Evolutionary conservation across 2,888 invertebrate species (phyloP), one percentile per base, ranked within the genome.

Genomic region (Amitus sp.): DNA sequence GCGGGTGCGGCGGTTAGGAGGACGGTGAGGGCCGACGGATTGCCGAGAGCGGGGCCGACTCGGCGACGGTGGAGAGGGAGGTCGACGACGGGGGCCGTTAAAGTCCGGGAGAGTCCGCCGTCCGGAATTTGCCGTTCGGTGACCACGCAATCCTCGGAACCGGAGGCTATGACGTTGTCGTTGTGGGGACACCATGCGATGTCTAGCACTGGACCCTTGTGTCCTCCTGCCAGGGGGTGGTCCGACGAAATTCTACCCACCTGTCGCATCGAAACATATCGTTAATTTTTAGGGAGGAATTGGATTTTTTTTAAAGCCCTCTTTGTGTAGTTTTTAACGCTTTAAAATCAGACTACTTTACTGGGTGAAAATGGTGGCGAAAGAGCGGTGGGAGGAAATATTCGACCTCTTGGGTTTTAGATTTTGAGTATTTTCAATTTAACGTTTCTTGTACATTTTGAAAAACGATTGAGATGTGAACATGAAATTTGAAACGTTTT

Each of bases 181-280:
- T 98, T 96, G 84, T 98, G 98, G 0, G 98, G 98, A 83, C 96
- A 97, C 96, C 97, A 98, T 45, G 97, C 93, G 73, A 98, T 94
- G 84, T 98, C 98, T 66, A 97, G 84, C 28, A 98, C 96, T 0
- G 96, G 95, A 23, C 97, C 98, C 80, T 95, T 94, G 86, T 98
- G 98, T 34, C 98, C 98, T 47, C 96, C 96, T 34, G 98, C 96
- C 58, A 96, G 85, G 2, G 96, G 96, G 83, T 95, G 92, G 84
- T 97, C 96, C 1, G 96, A 93, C 49, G 95, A 92, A 80, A 97
- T 94, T 72, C 97, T 89, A 19, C 98, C 97, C 71, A 95, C 94
- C 97, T 97, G 23, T 3, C 7, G 3, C 23, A 23, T 23, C 23
- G 23, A 23, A 7, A 23, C 23, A 23, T n/a, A n/a, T n/a, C n/a